Percentiles rank a stretch among this genome's conserved stretches.
Conservation (phyloP, 2,888 invertebrate genomes). For the Nephrotoma appendiculata region DNA sequence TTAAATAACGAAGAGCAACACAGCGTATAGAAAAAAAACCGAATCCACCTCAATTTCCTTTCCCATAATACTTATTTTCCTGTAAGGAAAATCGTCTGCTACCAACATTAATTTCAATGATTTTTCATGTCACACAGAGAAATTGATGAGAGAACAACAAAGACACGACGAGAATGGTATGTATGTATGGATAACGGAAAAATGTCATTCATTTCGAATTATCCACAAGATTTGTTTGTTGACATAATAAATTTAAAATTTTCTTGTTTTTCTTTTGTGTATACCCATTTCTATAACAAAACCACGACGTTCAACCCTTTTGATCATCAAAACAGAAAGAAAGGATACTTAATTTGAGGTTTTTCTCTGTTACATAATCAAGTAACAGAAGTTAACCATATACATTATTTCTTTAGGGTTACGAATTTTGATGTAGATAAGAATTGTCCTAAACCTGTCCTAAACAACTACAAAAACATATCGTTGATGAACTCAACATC, state of each 20-base stretch:
- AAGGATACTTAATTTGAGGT: no score
- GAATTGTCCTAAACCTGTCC: no score
- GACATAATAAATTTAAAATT: background rate
- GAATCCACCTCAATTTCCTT: background rate
- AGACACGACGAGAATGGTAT: background rate
- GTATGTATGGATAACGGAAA: background rate
- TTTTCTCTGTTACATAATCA: no score
- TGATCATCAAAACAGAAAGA: no score
- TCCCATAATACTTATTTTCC: background rate
- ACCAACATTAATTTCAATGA: background rate
- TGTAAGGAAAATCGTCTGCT: background rate
- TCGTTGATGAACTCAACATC: no score
- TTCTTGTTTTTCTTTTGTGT: no score
- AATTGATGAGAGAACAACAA: background rate
- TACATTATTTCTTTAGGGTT: no score
- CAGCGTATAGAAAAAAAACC: background rate
- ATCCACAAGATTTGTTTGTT: background rate
- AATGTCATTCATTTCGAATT: background rate
- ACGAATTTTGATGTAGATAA: no score
- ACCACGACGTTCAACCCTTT: no score
- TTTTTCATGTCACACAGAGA: background rate
- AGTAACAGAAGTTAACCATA: no score
- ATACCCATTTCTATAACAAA: no score
- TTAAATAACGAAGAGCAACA: background rate
- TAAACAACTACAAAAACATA: no score